These are phyloP conservation scores for Astatoreochromis straeleni DNA, from an alignment of 2,113 vertebrate species.

Conservation along the genomic window DNA sequence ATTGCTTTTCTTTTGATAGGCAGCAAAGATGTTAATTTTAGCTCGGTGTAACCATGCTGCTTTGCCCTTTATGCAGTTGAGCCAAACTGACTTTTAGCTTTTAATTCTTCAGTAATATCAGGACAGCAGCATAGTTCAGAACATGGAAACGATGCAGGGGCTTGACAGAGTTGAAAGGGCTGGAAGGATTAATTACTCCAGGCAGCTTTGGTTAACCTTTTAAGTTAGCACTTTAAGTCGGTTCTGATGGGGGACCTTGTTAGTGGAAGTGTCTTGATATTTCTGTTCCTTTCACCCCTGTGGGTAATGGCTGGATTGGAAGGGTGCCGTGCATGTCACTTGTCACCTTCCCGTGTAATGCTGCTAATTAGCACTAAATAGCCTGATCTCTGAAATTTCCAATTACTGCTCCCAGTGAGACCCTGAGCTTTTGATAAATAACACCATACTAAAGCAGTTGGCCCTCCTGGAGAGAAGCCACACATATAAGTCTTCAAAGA, in stretches of 20 bases:
- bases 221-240: constrained; percentile 32
- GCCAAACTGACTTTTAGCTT: constrained; percentile 44
- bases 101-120: constrained; percentile 49
- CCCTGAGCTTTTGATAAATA: constrained; percentile 35
- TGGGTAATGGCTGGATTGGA: background rate
- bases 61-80: constrained; percentile 31
- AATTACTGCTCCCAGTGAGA: constrained; percentile 45
- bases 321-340: constrained; percentile 23
- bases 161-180: constrained; percentile 36
- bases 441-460: background rate
- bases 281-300: background rate
- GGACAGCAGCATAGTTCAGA: constrained; percentile 30
- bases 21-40: constrained; percentile 9
- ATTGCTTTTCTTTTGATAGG: background rate
- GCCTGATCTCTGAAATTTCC: constrained; percentile 44
- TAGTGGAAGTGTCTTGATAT: constrained; percentile 19
- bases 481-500: background rate
- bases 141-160: background rate
- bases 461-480: background rate
- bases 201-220: constrained; percentile 46
- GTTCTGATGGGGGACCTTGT: constrained; percentile 6
- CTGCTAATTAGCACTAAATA: constrained; percentile 50
- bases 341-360: constrained; percentile 48
- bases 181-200: constrained; percentile 53
- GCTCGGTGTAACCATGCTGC: background rate